Conservation (phyloP, 2,797 vertebrate species). For the Adrianichthys oophorus region DNA sequence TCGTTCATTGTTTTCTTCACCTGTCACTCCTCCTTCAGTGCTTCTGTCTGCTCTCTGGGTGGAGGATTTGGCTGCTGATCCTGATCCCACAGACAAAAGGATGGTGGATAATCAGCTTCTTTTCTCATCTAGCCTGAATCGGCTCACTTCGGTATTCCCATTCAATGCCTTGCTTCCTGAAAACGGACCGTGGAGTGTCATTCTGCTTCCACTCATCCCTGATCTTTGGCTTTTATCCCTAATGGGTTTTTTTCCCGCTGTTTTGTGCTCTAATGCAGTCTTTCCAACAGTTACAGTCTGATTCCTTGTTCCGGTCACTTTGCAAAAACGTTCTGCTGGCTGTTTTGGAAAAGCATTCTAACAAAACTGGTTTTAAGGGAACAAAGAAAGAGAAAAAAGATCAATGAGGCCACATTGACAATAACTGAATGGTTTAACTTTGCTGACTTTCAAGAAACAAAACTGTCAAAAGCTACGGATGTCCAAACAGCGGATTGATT, state of each 20-base stretch:
- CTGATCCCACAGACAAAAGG: conserved; percentile 63
- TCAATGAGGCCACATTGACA: background rate
- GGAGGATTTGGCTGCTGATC: conserved; percentile 64
- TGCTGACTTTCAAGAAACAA: too few relatives aligned
- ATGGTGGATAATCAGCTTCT: conserved; percentile 67
- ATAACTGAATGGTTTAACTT: too few relatives aligned
- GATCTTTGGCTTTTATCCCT: conserved; percentile 49
- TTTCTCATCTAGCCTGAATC: conserved; percentile 57
- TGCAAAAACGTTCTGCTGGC: too few relatives aligned
- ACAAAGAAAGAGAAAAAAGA: background rate
- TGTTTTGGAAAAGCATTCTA: too few relatives aligned
- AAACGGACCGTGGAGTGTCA: conserved; percentile 57
- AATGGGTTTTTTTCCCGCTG: background rate
- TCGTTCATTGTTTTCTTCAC: conserved; percentile 28
- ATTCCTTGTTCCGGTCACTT: background rate
- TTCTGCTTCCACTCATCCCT: conserved; percentile 59
- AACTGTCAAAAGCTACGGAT: too few relatives aligned
- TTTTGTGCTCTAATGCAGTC: conserved; percentile 6
- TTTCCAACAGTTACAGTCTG: background rate
- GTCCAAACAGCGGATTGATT: background rate
- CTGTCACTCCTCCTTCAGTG: conserved; percentile 24
- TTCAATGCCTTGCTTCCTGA: conserved; percentile 41
- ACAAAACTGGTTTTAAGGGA: too few relatives aligned
- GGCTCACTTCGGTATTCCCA: conserved; percentile 54
- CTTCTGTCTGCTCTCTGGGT: conserved; percentile 29